Base-by-base conservation (phyloP, 1,140 invertebrate species). In the Ips typographus region DNA sequence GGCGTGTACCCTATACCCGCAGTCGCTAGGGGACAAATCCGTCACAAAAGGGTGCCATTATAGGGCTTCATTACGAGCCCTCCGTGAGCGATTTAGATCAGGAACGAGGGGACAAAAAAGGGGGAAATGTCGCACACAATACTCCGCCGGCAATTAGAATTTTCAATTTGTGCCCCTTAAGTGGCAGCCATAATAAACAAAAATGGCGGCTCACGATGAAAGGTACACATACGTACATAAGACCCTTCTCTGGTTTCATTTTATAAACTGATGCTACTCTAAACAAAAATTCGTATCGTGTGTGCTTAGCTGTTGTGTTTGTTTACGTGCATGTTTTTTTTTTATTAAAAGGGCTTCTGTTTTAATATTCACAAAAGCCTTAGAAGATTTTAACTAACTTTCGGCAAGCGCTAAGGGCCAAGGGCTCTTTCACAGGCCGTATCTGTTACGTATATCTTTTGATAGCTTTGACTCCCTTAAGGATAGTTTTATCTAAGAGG, bases 11-110 rank as follows among this genome's bases (percentile, higher is more conserved):
- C 51, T 22, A 22, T 22, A 22, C 22, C n/a, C 22, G 7, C 39
- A 36, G 41, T 62, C 42, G 8, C 42, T 38, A 57, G 63, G 51
- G 63, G 63, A 65, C 63, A 65, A 56, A 65, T 65, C 42, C 63
- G 41, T 5, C 51, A 56, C 53, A 65, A 65, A 65, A 65, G 63
- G 63, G 52, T 44, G 63, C 63, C 41, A 65, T 56, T 65, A 65
- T 65, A 65, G 63, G 63, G 63, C 63, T 65, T 65, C 63, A 57
- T 65, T 65, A 65, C 53, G 22, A 22, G 38, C 52, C 40, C 39
- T 56, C 63, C 39, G 39, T 41, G 41, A 52, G 42, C 52, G 40
- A 40, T 2, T 52, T 4, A 41, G 63, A 65, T 65, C 44, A 44
- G 57, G 57, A 65, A 56, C 63, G 43, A 51, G 51, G 47, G 49